Conservation (phyloP, 2,113 vertebrate genomes). For the Indri indri region DNA sequence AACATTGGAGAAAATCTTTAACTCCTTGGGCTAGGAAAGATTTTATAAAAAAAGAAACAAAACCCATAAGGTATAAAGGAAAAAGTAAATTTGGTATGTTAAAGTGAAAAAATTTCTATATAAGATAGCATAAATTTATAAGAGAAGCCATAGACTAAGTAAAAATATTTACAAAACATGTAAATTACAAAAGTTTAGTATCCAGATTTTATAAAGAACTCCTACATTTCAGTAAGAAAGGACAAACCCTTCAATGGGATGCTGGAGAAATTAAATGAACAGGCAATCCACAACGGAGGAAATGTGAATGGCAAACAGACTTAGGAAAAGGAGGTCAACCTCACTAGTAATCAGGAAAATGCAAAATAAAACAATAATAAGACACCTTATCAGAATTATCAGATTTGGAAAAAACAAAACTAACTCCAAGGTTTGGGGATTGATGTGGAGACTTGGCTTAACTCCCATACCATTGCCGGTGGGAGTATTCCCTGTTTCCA, state of each 20-base stretch:
- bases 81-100: neutral
- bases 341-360: neutral
- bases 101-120: neutral
- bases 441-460: neutral
- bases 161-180: neutral
- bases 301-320: neutral
- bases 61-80: neutral
- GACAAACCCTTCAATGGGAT: neutral
- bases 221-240: neutral
- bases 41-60: neutral
- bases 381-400: neutral
- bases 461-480: rapidly evolving
- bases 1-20: neutral
- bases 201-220: neutral
- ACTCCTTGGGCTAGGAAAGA: neutral
- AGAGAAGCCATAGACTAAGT: neutral
- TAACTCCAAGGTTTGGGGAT: neutral
- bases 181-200: neutral
- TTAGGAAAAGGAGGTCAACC: neutral
- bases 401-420: neutral
- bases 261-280: neutral
- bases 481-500: neutral
- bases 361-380: neutral
- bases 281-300: neutral
- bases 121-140: neutral